Evolutionary conservation across 2,888 invertebrate species (phyloP), one percentile per base, ranked within the genome.

Genomic region (Crioceris asparagi): DNA sequence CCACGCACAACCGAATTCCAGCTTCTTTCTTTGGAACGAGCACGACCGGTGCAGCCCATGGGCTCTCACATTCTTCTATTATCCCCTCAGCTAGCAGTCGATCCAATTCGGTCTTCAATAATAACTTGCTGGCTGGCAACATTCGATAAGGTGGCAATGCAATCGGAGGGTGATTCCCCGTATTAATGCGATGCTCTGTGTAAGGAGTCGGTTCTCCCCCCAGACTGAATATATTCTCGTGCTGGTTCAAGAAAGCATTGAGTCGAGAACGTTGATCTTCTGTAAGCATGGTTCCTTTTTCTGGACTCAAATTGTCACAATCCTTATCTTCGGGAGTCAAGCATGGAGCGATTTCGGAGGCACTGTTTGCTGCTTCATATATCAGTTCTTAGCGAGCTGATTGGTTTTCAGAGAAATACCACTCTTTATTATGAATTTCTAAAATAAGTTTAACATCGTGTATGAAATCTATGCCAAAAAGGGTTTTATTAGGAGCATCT

Each of bases 101-200:
- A n/a, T n/a, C n/a, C n/a, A n/a, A n/a, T n/a, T n/a, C n/a, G n/a
- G n/a, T n/a, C n/a, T n/a, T n/a, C n/a, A 61, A 38, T 3, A 45
- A 35, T 26, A 44, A 38, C 17, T 44, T 53, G 12, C 48, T 49
- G 0, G 41, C 33, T 11, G 56, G 51, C 4, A 56, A 52, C 17
- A 61, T 34, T 12, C 57, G 38, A 41, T 59, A 61, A 4, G 59
- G 59, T 3, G 57, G 53, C 3, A 51, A 45, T 1, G 59, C 51
- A 14, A 61, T 51, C 1, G 61, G 60, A 6, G 43, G 38, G 32
- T 56, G 48, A 23, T 38, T 43, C 2, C 51, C 53, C 2, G 55
- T 54, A 39, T 56, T 49, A 4, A 59, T 57, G 10, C n/a, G 19
- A 30, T 59, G 60, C 10, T 44, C 37, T 14, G 42, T 38, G 25